Evolutionary conservation across 2,113 vertebrate species (phyloP), one percentile per base, ranked within the genome.

Genomic region (Chrysemys picta): DNA sequence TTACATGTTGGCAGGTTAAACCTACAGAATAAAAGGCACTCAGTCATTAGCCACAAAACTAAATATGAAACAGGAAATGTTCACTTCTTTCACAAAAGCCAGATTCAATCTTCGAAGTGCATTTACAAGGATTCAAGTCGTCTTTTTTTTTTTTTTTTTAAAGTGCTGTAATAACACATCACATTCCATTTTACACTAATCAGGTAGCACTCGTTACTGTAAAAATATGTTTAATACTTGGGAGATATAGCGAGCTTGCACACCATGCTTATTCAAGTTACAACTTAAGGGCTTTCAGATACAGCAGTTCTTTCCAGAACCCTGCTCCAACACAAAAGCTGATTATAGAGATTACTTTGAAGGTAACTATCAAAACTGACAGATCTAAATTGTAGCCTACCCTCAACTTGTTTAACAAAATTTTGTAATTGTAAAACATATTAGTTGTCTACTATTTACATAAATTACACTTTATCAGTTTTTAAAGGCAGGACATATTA

Each of bases 1-100:
- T 99, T 93, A 99, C 98, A 56, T 99, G 99, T 93, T 99, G 99
- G 93, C 99, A 99, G n/a, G 99, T 99, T 95, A 99, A 97, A 62
- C 99, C 99, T 99, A 83, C 10, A 90, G 72, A 93, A 88, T 45
- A 88, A 21, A 17, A 89, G 38, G 94, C 45, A 88, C 25, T 72
- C 19, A 47, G 47, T 35, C 42, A 62, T 27, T 0, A 16, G 5
- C 65, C 56, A 2, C 35, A 0, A n/a, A 53, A 38, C 19, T 59
- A 56, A 89, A 35, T 25, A 42, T 82, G 69, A 89, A 85, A 57
- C 14, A 45, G 35, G 19, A 59, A 8, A 53, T 50, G 25, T 54
- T 50, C 3, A 22, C 79, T 49, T 52, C 16, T 35, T 53, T 81
- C 14, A 52, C 17, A 38, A 81, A 81, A 21, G 50, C 50, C 80